A percentile compares a stretch with the other conserved stretches of the same genome.
Evolutionary conservation across 2,797 vertebrate species (phyloP).

Genomic region (Peromyscus melanophrys): DNA sequence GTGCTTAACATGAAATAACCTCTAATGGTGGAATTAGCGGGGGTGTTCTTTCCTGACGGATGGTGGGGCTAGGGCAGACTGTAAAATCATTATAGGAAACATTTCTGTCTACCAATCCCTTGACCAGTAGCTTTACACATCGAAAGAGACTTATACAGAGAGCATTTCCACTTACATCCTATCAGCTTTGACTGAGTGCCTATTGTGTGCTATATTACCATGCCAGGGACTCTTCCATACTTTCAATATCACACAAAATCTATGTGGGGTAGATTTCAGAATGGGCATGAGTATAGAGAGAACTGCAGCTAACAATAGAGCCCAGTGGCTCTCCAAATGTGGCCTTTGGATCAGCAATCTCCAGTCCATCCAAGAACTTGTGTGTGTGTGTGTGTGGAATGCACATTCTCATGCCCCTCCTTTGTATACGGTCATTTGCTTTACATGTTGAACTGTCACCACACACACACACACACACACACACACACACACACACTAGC

Average conservation of each 20-base stretch:
- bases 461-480: neutral
- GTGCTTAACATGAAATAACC: constrained; percentile 59
- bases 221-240: neutral
- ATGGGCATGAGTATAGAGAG: neutral
- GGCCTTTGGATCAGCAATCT: neutral
- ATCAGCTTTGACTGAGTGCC: neutral
- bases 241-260: constrained; percentile 7
- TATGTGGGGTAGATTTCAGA: neutral
- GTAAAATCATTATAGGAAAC: constrained; percentile 70
- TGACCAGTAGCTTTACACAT: neutral
- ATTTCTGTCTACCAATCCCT: constrained; percentile 20
- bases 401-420: neutral
- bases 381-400: neutral
- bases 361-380: neutral
- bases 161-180: neutral
- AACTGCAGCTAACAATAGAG: neutral
- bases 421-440: neutral
- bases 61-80: neutral
- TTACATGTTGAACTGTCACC: neutral
- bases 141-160: neutral
- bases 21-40: constrained; percentile 52
- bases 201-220: neutral
- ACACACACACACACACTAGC: neutral
- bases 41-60: constrained; percentile 61
- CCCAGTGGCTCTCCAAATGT: constrained; percentile 42